Percentiles rank a stretch among this genome's conserved stretches.
These are phyloP conservation scores for Colinus virginianus DNA, from an alignment of 2,113 vertebrate species.

Conservation along the genomic window DNA sequence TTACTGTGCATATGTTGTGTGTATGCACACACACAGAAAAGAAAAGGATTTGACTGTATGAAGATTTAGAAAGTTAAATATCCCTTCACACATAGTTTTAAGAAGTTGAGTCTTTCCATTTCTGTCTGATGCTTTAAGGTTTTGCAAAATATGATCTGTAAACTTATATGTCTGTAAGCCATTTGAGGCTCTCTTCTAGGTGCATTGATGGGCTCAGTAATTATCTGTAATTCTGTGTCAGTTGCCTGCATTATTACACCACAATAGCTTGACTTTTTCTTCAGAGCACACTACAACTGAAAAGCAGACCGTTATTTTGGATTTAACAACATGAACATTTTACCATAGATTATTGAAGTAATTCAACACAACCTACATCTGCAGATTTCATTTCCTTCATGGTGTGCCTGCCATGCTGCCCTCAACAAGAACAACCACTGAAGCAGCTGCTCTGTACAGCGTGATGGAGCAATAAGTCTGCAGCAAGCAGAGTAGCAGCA, in stretches of 20 bases:
- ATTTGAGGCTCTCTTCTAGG: slow-evolving; percentile 43
- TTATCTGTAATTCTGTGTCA: slow-evolving; percentile 7
- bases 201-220: slow-evolving; percentile 43
- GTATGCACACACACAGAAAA: neutral
- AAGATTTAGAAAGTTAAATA: neutral
- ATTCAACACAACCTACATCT: slow-evolving; percentile 58
- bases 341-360: slow-evolving; percentile 55
- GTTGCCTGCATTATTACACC: slow-evolving; percentile 42
- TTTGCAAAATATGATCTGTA: neutral
- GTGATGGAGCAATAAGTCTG: slow-evolving; percentile 63
- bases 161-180: neutral
- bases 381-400: slow-evolving; percentile 69
- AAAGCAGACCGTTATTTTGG: slow-evolving; percentile 37
- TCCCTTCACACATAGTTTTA: neutral
- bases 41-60: neutral
- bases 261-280: slow-evolving; percentile 60
- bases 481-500: slow-evolving; percentile 63
- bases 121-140: neutral
- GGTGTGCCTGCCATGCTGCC: slow-evolving; percentile 68
- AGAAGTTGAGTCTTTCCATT: neutral
- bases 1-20: neutral
- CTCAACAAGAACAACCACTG: slow-evolving; percentile 66
- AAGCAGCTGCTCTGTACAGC: slow-evolving; percentile 71
- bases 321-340: slow-evolving; percentile 46
- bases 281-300: slow-evolving; percentile 7